Conservation (phyloP, 1,140 invertebrate genomes). For the Macrobrachium rosenbergii region DNA sequence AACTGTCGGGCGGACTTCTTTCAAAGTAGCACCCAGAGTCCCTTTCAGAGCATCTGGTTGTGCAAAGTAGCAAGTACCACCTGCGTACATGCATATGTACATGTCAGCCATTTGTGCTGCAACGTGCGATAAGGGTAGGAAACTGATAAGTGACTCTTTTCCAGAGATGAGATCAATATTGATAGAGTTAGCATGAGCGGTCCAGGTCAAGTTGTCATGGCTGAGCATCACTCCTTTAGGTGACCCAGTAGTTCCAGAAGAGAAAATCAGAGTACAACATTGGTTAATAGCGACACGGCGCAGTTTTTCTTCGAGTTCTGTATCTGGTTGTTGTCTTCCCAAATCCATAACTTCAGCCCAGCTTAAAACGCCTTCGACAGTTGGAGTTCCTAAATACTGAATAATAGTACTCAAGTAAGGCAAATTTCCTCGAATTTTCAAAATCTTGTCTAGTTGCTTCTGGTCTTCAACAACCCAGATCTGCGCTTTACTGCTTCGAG, state of each 20-base stretch:
- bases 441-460: conserved; percentile 88
- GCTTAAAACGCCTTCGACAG: conserved; percentile 75
- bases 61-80: conserved; percentile 83
- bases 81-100: conserved; percentile 75
- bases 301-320: conserved; percentile 79
- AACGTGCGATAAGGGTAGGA: conserved; percentile 89
- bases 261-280: conserved; percentile 92
- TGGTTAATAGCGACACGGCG: conserved; percentile 83
- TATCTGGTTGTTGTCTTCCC: conserved; percentile 80
- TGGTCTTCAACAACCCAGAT: conserved; percentile 91
- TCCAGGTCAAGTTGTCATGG: conserved; percentile 86
- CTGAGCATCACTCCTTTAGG: conserved; percentile 95
- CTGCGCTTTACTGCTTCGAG: conserved; percentile 81
- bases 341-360: conserved; percentile 87
- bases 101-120: conserved; percentile 91
- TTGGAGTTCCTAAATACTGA: conserved; percentile 83
- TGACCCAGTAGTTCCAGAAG: conserved; percentile 90
- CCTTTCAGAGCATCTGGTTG: conserved; percentile 88
- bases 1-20: conserved; percentile 82
- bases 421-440: conserved; percentile 79
- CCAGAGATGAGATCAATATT: conserved; percentile 67
- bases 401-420: conserved; percentile 87
- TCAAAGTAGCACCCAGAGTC: conserved; percentile 81
- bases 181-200: conserved; percentile 69
- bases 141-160: conserved; percentile 80